Conservation (phyloP, 2,888 invertebrate species). For the Ypsolopha sequella region DNA sequence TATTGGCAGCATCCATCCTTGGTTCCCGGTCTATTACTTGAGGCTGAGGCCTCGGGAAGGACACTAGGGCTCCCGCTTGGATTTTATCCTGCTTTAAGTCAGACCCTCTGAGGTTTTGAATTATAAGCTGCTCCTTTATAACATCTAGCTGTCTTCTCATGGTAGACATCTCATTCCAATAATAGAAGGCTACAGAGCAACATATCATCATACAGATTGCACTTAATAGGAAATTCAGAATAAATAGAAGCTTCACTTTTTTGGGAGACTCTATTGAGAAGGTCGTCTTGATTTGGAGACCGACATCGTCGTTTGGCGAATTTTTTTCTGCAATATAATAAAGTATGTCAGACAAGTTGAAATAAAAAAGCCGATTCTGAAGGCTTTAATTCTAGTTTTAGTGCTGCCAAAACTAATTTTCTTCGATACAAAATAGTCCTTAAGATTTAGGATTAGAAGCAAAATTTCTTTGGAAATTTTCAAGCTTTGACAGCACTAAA, state of each 20-base stretch:
- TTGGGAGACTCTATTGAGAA: conserved; percentile 63
- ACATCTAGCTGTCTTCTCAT: conserved; percentile 49
- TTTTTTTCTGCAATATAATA: conserved; percentile 39
- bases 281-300: conserved; percentile 60
- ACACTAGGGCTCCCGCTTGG: conserved; percentile 35
- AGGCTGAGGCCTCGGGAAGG: conserved; percentile 18
- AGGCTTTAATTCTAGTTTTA: no score
- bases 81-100: conserved; percentile 21
- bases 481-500: no score
- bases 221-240: conserved; percentile 54
- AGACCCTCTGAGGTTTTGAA: conserved; percentile 30
- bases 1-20: conserved; percentile 21
- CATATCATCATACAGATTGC: conserved; percentile 49
- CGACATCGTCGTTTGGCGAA: conserved; percentile 47
- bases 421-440: no score
- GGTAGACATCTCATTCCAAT: conserved; percentile 53
- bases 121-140: conserved; percentile 42
- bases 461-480: no score
- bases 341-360: conserved; percentile 5
- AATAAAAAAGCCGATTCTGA: no score
- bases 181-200: conserved; percentile 51
- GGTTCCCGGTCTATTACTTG: conserved; percentile 30
- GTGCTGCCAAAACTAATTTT: no score
- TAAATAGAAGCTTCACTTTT: conserved; percentile 58
- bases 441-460: no score